Conservation (phyloP, 1,140 invertebrate genomes). For the Chlorops oryzae region DNA sequence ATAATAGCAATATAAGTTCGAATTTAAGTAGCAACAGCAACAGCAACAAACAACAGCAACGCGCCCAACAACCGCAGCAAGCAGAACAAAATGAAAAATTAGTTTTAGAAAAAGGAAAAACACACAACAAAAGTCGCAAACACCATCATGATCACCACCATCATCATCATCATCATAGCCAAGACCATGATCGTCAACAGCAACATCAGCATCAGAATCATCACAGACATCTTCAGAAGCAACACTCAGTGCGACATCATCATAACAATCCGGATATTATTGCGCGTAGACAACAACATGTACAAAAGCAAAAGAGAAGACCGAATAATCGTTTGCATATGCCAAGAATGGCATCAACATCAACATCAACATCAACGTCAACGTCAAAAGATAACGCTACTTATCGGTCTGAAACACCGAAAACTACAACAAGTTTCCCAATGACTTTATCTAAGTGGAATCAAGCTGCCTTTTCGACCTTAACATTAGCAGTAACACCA, state of each 20-base stretch:
- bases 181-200: conserved; percentile 25
- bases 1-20: conserved; percentile 46
- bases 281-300: conserved; percentile 34
- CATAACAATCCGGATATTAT: conserved; percentile 39
- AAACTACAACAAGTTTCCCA: conserved; percentile 30
- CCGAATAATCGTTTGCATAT: conserved; percentile 14
- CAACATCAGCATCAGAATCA: conserved; percentile 22
- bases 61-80: conserved; percentile 3
- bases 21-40: conserved; percentile 45
- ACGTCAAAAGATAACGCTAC: conserved; percentile 15
- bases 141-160: too few relatives aligned
- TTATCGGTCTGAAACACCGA: conserved; percentile 1
- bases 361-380: conserved; percentile 23
- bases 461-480: too few relatives aligned
- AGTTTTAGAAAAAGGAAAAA: too few relatives aligned
- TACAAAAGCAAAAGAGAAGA: conserved; percentile 35
- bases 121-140: too few relatives aligned
- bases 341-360: too few relatives aligned
- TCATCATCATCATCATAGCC: conserved; percentile 22
- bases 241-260: conserved; percentile 44
- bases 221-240: conserved; percentile 13
- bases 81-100: conserved; percentile 11
- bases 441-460: too few relatives aligned
- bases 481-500: too few relatives aligned
- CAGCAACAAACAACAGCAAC: conserved; percentile 20